Evolutionary conservation across 1,140 invertebrate genomes (phyloP).

Genomic region (Solenopsis invicta): DNA sequence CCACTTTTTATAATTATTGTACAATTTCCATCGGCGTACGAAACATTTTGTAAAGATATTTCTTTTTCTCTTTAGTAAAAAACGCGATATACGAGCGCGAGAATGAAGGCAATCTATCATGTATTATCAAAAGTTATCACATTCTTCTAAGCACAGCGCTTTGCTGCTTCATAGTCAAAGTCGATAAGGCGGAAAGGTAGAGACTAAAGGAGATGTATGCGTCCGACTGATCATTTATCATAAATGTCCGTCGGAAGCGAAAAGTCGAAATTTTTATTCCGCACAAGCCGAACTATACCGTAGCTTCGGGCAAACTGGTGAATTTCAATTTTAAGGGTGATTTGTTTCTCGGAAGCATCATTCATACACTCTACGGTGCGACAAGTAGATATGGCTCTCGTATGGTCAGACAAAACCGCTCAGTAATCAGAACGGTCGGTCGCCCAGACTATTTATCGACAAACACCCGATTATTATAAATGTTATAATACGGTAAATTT

Average conservation of each 20-base stretch:
- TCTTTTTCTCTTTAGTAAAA: not conserved
- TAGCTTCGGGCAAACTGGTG: slow-evolving; percentile 9
- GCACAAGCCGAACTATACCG: not conserved
- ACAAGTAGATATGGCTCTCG: not conserved
- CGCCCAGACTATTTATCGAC: not conserved
- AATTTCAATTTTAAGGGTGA: slow-evolving; percentile 48
- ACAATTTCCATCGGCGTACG: not conserved
- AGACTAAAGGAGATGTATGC: slow-evolving; percentile 49
- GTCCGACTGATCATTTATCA: slow-evolving; percentile 41
- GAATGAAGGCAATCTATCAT: not conserved
- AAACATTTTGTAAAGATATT: not conserved
- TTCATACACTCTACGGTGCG: not conserved
- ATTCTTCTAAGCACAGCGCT: slow-evolving; percentile 26
- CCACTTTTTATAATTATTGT: not conserved
- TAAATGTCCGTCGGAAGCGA: slow-evolving; percentile 3
- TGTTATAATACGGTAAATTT: slow-evolving; percentile 12
- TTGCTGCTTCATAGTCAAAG: slow-evolving; percentile 12
- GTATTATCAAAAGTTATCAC: slow-evolving; percentile 38
- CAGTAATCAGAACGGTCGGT: not conserved
- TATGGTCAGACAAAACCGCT: not conserved
- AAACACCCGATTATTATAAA: not conserved
- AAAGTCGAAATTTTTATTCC: slow-evolving; percentile 42
- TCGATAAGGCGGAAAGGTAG: slow-evolving; percentile 27
- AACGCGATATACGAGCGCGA: not conserved
- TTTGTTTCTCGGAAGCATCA: slow-evolving; percentile 22